Conservation (phyloP, 2,888 invertebrate species). For the Ecliptopera silaceata region DNA sequence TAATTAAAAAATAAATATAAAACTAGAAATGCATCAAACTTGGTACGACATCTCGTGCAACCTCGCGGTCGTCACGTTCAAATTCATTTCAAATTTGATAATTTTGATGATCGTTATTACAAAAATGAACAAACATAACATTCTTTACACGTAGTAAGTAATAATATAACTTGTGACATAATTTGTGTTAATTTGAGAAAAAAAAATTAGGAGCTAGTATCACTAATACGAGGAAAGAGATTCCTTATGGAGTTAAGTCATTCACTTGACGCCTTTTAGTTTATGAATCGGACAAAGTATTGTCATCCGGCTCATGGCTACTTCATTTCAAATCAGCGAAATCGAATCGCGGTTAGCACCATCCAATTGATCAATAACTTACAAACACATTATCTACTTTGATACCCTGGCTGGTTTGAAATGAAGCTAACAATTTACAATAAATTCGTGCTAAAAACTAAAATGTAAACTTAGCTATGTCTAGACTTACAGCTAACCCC, state of each 20-base stretch:
- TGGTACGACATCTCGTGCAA: conserved; percentile 74
- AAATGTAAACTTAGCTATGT: conserved; percentile 56
- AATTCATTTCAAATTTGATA: conserved; percentile 61
- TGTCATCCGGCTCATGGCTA: conserved; percentile 76
- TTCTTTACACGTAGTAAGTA: conserved; percentile 70
- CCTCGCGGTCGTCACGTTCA: conserved; percentile 56
- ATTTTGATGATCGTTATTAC: conserved; percentile 73
- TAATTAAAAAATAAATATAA: conserved; percentile 81
- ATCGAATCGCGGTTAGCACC: conserved; percentile 62
- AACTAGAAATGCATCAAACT: conserved; percentile 81
- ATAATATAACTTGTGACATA: conserved; percentile 76
- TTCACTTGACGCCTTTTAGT: conserved; percentile 50
- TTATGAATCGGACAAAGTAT: conserved; percentile 74
- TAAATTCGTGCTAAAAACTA: conserved; percentile 57
- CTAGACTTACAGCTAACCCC: conserved; percentile 73
- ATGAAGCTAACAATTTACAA: conserved; percentile 67
- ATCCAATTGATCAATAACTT: conserved; percentile 42
- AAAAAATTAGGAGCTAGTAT: conserved; percentile 81
- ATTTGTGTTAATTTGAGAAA: conserved; percentile 77
- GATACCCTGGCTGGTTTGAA: conserved; percentile 70
- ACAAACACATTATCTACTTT: conserved; percentile 42
- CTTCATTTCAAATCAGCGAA: conserved; percentile 78
- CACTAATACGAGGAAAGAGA: conserved; percentile 81
- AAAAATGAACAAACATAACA: conserved; percentile 79
- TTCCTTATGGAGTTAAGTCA: conserved; percentile 69